phyloP scores from a whole-genome alignment of 2,888 invertebrate genomes.

The Caenorhabditis japonica region DNA sequence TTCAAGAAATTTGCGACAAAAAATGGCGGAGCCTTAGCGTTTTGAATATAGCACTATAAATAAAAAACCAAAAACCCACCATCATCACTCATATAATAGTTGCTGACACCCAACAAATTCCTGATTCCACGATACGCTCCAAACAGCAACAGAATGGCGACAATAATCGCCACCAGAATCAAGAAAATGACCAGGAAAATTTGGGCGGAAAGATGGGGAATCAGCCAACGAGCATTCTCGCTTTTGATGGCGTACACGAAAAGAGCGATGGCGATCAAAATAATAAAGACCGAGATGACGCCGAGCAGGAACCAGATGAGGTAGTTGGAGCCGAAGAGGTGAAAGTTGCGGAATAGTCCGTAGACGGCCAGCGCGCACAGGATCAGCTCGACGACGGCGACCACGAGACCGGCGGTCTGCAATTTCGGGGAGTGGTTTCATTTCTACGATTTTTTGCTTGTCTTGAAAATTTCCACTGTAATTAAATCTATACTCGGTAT shows the following conservation, averaged over 20 bases:
- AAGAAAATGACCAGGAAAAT: slow-evolving; percentile 76
- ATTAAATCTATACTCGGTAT: too few species aligned
- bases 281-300: slow-evolving; percentile 72
- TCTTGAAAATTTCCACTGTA: too few species aligned
- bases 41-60: too few species aligned
- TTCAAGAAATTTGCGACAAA: too few species aligned
- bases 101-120: slow-evolving; percentile 73
- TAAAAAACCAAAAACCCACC: slow-evolving; percentile 57
- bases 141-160: slow-evolving; percentile 72
- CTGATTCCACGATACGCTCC: slow-evolving; percentile 74
- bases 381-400: slow-evolving; percentile 74
- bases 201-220: slow-evolving; percentile 75
- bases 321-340: slow-evolving; percentile 74
- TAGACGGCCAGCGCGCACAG: slow-evolving; percentile 74
- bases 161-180: slow-evolving; percentile 73
- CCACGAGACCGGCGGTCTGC: slow-evolving; percentile 75
- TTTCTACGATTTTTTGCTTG: too few species aligned
- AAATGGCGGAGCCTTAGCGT: too few species aligned
- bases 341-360: slow-evolving; percentile 75
- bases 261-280: slow-evolving; percentile 73
- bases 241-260: slow-evolving; percentile 74
- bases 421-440: slow-evolving; percentile 22
- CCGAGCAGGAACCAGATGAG: slow-evolving; percentile 75
- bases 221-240: slow-evolving; percentile 73
- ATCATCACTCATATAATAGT: slow-evolving; percentile 75